Evolutionary conservation across 2,797 vertebrate species (phyloP), one percentile per base, ranked within the genome.

Genomic region (Bovichtus diacanthus): DNA sequence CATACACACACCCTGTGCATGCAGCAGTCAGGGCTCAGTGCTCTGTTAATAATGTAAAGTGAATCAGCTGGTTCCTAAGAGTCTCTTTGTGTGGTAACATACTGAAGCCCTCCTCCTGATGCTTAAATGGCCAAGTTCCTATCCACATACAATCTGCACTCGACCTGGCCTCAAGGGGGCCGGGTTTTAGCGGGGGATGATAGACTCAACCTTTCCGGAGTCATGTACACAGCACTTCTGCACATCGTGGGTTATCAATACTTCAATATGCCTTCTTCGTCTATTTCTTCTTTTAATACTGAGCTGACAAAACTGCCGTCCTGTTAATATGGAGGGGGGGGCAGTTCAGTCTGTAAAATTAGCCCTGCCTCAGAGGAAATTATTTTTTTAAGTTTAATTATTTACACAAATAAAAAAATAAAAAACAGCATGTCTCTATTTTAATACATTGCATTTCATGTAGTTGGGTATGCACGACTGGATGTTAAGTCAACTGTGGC

Each of bases 1-100:
- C 23, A 38, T 7, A 50, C 53, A 47, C 51, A 66, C 21, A n/a
- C 29, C 9, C 50, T 27, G 65, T 38, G 23, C 53, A 74, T 64
- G 46, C 47, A 74, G 54, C 51, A 55, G 56, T 60, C 78, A 83
- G 73, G 70, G 88, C 85, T 86, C 91, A 94, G 86, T 43, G 82
- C 85, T 88, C 75, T 94, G 93, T 94, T 91, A 94, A 91, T 95
- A 95, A 95, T 92, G 90, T 87, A 90, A 93, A 93, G 91, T 87
- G 94, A 95, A 90, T 92, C 91, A 88, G 87, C 79, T 86, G 82
- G 70, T 88, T 84, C 80, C 85, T 82, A 58, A 91, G 90, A 92
- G 91, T 81, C 80, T 90, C 93, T 94, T 88, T 93, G 93, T 92
- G 88, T 90, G 86, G 84, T 78, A 89, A 93, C 89, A 93, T 55